Percentiles rank a stretch among this genome's conserved stretches.
Evolutionary conservation across 2,113 vertebrate species (phyloP).

Genomic region (Amia ocellicauda): DNA sequence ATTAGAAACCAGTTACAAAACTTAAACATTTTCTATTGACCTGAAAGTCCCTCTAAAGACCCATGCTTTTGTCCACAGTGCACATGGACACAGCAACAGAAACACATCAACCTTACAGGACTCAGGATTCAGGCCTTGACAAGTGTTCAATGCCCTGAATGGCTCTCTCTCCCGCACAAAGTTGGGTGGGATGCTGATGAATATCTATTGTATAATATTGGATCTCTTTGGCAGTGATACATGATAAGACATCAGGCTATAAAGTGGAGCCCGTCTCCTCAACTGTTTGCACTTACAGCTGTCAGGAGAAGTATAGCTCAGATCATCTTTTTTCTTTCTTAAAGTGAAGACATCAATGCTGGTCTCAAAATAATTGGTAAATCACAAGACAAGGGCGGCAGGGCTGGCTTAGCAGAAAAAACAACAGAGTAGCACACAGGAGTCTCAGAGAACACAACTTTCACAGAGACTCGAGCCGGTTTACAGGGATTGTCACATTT

Average conservation of each 20-base stretch:
- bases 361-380: neutral
- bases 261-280: neutral
- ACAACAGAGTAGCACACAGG: neutral
- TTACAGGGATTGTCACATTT: too few species aligned
- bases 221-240: neutral
- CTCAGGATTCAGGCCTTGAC: too few species aligned
- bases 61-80: too few species aligned
- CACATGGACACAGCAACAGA: too few species aligned
- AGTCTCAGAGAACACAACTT: neutral
- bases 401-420: neutral
- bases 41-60: too few species aligned
- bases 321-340: neutral
- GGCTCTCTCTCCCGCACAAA: neutral
- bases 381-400: neutral
- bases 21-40: too few species aligned
- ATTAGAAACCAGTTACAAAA: too few species aligned
- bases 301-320: neutral
- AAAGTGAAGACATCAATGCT: neutral
- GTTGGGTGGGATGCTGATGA: neutral
- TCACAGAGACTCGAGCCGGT: too few species aligned
- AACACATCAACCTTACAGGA: neutral
- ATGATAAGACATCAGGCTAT: neutral
- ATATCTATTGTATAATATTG: neutral
- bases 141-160: neutral
- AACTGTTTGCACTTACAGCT: conserved; percentile 3